Base-by-base conservation (phyloP, 2,113 vertebrate species). In the Pomatorhinus ruficollis region DNA sequence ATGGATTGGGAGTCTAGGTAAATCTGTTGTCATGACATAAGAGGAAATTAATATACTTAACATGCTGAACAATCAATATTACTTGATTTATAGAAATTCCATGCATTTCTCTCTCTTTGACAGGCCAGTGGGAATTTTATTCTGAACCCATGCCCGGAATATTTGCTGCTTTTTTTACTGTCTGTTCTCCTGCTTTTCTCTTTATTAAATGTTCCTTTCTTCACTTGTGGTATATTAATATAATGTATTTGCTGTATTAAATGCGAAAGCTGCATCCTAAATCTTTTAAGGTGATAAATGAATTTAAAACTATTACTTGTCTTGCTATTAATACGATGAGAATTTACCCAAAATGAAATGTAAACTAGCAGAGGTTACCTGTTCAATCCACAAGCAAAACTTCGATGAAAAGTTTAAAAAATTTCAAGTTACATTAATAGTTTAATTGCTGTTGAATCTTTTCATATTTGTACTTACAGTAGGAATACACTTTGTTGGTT, bases 401-500 rank as follows among this genome's bases (percentile, higher is more conserved):
- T 59, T 12, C 49, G 40, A 44, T 14, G 5, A 71, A 70, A 90
- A 81, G 14, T 54, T 60, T 4, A 61, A 83, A 81, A 50, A 64
- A 15, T 4, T 2, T 35, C 16, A 83, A 20, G 11, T 71, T 72
- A 54, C 23, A 8, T 54, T 60, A 49, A 25, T 45, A 31, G 40
- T 83, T 87, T 89, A 14, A 60, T 77, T 90, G 83, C 50, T 86
- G 24, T 66, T 61, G 6, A 83, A 52, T 45, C 13, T 86, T 77
- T 74, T 64, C 9, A 24, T 37, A 4, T 87, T 75, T 94, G 72
- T 89, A 70, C 61, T 96, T 74, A 94, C 57, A 76, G 16, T 35
- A 94, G 42, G 60, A 87, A 57, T 89, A 35, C 50, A 89, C 45
- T 91, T 71, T 81, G 54, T 63, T 72, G 35, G 39, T 97, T 97